phyloP scores from a whole-genome alignment of 2,797 vertebrate species.

The Heliangelus exortis region DNA sequence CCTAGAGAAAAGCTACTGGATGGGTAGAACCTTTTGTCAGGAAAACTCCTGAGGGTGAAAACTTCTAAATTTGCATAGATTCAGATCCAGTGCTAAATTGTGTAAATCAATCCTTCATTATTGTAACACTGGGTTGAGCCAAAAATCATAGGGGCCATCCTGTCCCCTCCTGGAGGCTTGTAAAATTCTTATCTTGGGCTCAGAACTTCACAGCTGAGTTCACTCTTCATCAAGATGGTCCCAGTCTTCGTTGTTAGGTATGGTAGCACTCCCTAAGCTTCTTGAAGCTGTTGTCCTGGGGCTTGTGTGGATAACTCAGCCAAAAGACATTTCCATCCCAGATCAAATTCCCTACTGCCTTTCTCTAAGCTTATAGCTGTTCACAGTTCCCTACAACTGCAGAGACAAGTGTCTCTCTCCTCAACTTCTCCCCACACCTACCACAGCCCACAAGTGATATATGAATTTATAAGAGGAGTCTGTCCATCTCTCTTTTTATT shows the following conservation, averaged over 20 bases:
- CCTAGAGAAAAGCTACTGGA: not conserved
- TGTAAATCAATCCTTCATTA: not conserved
- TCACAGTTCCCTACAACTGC: not conserved
- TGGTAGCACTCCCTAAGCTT: not conserved
- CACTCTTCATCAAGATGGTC: not conserved
- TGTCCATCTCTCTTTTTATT: slow-evolving; percentile 43
- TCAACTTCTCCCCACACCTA: slow-evolving; percentile 14
- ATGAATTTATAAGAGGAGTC: slow-evolving; percentile 37
- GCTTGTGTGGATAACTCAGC: not conserved
- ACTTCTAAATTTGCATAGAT: not conserved
- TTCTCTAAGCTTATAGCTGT: not conserved
- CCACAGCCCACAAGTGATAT: slow-evolving; percentile 28
- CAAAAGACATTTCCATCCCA: not conserved
- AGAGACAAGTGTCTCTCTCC: not conserved
- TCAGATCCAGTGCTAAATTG: not conserved
- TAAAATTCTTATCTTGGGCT: not conserved
- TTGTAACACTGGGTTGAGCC: not conserved
- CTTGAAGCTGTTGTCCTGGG: not conserved
- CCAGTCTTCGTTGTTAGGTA: not conserved
- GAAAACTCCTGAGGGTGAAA: not conserved
- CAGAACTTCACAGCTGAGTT: not conserved
- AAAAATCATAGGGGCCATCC: not conserved
- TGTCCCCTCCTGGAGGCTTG: not conserved
- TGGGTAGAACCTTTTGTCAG: not conserved
- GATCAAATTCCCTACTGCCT: not conserved